phyloP scores from a whole-genome alignment of 2,113 vertebrate genomes.

The Rhea americana region DNA sequence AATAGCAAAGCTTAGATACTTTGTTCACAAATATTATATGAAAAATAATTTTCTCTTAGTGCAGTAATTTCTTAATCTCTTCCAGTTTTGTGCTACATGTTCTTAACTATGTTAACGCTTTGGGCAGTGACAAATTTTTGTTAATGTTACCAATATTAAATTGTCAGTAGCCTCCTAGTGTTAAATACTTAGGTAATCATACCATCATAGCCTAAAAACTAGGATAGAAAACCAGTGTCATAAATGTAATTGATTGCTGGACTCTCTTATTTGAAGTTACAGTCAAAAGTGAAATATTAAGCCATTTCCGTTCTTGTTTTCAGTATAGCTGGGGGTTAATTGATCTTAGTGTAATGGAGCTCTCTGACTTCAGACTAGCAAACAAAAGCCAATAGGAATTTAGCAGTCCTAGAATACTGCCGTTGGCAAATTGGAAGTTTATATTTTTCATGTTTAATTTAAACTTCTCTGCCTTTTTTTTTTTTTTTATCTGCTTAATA shows the following conservation, averaged over 20 bases:
- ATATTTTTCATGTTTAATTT: not conserved
- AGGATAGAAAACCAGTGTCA: accelerated
- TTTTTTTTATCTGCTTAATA: not conserved
- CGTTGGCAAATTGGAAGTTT: not conserved
- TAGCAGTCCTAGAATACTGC: not conserved
- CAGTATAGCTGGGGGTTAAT: not conserved
- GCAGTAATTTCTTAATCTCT: not conserved
- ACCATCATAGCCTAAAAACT: not conserved
- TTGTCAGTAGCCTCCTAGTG: not conserved
- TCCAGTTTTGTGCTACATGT: not conserved
- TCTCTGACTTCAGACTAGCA: not conserved
- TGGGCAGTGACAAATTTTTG: not conserved
- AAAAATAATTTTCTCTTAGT: not conserved
- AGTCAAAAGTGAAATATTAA: not conserved
- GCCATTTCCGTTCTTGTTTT: not conserved
- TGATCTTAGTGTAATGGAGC: accelerated
- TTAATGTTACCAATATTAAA: accelerated
- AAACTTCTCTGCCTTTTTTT: not conserved
- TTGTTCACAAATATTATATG: not conserved
- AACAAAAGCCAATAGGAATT: not conserved
- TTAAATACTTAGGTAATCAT: not conserved
- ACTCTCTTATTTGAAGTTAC: not conserved
- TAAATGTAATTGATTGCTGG: not conserved
- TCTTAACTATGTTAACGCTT: not conserved
- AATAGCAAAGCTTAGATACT: not conserved